These are phyloP conservation scores for Drosophila prostipennis DNA, from an alignment of 2,888 invertebrate species.

Conservation along the genomic window DNA sequence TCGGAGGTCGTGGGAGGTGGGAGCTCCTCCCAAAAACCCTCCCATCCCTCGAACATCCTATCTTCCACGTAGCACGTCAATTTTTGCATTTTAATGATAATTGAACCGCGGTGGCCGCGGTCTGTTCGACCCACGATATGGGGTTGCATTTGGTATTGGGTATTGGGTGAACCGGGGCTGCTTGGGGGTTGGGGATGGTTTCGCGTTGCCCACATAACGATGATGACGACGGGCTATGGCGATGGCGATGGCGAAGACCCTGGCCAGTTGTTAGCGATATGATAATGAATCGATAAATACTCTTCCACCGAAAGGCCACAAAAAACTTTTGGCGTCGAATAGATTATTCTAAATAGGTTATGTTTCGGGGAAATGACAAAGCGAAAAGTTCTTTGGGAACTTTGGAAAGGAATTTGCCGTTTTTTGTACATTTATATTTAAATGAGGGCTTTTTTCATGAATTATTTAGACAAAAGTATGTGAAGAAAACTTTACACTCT, in stretches of 20 bases:
- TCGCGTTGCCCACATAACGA: constrained; percentile 17
- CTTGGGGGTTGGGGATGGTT: constrained; percentile 9
- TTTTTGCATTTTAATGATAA: constrained; percentile 78
- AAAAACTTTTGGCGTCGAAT: background rate
- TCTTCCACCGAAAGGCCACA: constrained; percentile 7
- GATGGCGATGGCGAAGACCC: constrained; percentile 11
- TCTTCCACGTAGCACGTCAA: constrained; percentile 56
- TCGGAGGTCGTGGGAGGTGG: no score
- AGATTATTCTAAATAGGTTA: constrained; percentile 15
- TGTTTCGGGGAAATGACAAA: constrained; percentile 33
- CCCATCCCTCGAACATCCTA: constrained; percentile 10
- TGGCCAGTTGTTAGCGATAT: constrained; percentile 34
- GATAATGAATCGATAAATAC: constrained; percentile 42
- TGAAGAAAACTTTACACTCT: constrained; percentile 18
- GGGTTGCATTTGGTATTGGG: constrained; percentile 19
- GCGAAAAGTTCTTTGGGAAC: constrained; percentile 24
- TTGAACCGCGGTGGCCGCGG: constrained; percentile 60
- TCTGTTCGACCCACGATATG: constrained; percentile 24
- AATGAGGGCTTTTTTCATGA: constrained; percentile 31
- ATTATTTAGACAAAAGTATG: constrained; percentile 29
- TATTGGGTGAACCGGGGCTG: background rate
- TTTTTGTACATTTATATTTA: constrained; percentile 28
- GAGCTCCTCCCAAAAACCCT: no score
- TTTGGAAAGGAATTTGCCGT: constrained; percentile 6
- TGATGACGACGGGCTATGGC: constrained; percentile 7